A percentile compares a stretch with the other conserved stretches of the same genome.
Conservation (phyloP, 35 echinoderm and acorn worm genomes). For the Anneissia japonica region DNA sequence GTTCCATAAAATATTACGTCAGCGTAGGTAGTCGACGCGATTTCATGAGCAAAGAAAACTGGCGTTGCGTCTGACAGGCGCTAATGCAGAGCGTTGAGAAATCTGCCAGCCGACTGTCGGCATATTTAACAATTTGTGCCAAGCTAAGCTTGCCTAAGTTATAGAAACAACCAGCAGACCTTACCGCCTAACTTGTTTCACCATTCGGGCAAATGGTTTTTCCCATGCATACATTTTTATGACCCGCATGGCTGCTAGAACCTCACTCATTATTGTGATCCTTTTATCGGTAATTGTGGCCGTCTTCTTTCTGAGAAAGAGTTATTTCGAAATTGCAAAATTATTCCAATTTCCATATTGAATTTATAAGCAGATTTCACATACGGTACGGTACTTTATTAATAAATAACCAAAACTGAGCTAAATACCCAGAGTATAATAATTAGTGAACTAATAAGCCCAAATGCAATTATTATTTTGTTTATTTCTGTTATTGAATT, state of each 20-base stretch:
- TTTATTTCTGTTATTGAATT: no score
- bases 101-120: not conserved
- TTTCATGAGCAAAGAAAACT: not conserved
- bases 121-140: no score
- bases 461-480: not conserved
- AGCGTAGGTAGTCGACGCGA: no score
- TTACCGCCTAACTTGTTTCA: conserved; percentile 73
- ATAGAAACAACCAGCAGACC: not conserved
- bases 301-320: conserved; percentile 67
- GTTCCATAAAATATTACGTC: no score
- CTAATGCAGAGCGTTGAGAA: not conserved
- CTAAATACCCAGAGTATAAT: no score
- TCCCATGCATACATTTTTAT: conserved; percentile 99
- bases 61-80: not conserved
- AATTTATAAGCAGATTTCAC: no score
- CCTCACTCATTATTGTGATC: conserved; percentile 76
- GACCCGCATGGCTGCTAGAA: conserved; percentile 78
- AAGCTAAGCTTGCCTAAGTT: no score
- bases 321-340: no score
- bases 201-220: conserved; percentile 54
- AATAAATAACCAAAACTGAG: no score
- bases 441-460: no score
- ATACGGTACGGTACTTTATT: no score
- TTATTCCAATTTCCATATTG: no score
- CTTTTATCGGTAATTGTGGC: conserved; percentile 74